These are phyloP conservation scores for Halichondria panicea DNA, from an alignment of 37 sponge, comb jelly and placozoan genomes.

Conservation along the genomic window DNA sequence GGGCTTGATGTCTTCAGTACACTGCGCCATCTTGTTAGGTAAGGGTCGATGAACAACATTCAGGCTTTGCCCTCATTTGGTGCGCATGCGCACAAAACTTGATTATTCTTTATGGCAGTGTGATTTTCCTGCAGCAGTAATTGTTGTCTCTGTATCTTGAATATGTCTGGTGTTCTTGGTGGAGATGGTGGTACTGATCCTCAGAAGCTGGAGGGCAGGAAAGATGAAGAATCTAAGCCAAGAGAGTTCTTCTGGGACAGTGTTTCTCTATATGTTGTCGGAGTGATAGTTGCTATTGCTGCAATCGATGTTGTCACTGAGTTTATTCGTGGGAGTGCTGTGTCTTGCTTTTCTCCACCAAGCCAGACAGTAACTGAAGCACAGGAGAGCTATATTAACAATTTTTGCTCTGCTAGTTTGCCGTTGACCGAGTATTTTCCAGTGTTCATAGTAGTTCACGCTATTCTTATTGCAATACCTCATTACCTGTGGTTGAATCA, in stretches of 20 bases:
- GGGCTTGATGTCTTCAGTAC: no score
- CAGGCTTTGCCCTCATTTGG: no score
- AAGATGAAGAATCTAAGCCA: constrained; percentile 17
- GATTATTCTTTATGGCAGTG: no score
- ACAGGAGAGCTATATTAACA: constrained; percentile 27
- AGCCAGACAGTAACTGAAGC: not conserved
- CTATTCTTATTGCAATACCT: constrained; percentile 35
- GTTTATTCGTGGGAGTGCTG: constrained; percentile 38
- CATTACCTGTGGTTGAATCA: constrained; percentile 62
- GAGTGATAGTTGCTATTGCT: constrained; percentile 40
- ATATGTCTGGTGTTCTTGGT: no score
- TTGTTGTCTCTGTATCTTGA: no score
- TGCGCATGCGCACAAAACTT: no score
- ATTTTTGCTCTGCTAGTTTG: constrained; percentile 34
- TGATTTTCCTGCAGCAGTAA: no score
- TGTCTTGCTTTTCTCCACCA: not conserved
- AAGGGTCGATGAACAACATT: no score
- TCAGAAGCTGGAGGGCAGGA: constrained; percentile 26
- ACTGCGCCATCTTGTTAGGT: no score
- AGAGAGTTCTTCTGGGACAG: constrained; percentile 77
- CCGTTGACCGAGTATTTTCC: constrained; percentile 37
- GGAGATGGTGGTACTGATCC: constrained; percentile 21
- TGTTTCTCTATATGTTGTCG: constrained; percentile 52
- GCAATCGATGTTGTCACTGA: constrained; percentile 52
- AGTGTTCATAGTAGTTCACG: constrained; percentile 57